Conservation (phyloP, 2,113 vertebrate genomes). For the Chlorodrepanis virens region DNA sequence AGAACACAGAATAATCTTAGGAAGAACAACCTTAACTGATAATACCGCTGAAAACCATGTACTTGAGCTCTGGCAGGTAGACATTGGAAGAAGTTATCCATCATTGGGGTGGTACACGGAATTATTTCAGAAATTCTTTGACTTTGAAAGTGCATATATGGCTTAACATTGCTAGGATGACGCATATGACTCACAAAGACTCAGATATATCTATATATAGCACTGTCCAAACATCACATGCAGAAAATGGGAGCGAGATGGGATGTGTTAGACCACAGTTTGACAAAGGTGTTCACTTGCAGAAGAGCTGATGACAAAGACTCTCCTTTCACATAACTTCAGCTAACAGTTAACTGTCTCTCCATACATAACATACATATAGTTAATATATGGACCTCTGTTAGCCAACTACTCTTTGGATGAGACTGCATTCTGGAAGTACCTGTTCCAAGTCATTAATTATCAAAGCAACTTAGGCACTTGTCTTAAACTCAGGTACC, state of each 20-base stretch:
- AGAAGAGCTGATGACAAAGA: neutral
- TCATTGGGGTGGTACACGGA: fast-evolving
- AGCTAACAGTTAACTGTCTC: neutral
- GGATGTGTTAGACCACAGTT: neutral
- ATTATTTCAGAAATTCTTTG: neutral
- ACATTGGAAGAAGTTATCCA: neutral
- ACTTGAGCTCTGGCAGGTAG: neutral
- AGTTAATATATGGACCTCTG: neutral
- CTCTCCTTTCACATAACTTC: neutral
- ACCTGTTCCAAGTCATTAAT: neutral
- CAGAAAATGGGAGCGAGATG: neutral
- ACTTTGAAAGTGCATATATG: neutral
- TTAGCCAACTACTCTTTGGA: neutral
- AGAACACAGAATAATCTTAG: neutral
- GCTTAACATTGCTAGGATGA: neutral
- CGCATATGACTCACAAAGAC: neutral
- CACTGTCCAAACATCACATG: neutral
- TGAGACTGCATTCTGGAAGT: neutral
- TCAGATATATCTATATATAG: neutral
- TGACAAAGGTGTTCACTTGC: neutral
- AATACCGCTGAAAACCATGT: neutral
- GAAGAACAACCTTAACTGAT: neutral
- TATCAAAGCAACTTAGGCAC: neutral
- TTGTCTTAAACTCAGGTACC: neutral
- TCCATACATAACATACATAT: fast-evolving